These are phyloP conservation scores for Trachelus tabidus DNA, from an alignment of 2,888 invertebrate genomes.

Conservation along the genomic window DNA sequence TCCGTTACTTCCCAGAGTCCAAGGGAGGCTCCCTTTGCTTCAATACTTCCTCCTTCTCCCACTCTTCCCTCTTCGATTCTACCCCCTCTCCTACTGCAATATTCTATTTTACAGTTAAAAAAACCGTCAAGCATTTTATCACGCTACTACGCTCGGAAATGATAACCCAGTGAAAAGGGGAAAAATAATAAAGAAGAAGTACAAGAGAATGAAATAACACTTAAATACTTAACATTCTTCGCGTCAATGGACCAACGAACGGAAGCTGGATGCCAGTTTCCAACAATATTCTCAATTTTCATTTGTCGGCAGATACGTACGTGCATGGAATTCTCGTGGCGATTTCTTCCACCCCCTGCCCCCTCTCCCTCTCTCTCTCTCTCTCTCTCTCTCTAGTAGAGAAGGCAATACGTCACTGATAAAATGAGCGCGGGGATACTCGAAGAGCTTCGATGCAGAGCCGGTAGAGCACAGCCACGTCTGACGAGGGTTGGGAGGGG, in stretches of 20 bases:
- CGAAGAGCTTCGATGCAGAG: neutral
- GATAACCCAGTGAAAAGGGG: neutral
- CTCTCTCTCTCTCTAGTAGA: neutral
- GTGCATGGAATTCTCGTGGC: slow-evolving; percentile 39
- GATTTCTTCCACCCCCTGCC: neutral
- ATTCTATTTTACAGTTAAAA: slow-evolving; percentile 17
- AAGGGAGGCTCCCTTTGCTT: slow-evolving; percentile 33
- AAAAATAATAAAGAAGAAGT: neutral
- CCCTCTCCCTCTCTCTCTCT: too few relatives aligned
- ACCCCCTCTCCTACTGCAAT: slow-evolving; percentile 28
- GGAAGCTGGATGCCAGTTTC: neutral
- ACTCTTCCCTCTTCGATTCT: neutral
- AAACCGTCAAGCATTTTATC: too few relatives aligned
- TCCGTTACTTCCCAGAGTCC: slow-evolving; percentile 27
- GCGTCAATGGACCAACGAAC: neutral
- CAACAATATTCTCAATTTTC: slow-evolving; percentile 43
- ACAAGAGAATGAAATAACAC: neutral
- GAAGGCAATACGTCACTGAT: slow-evolving; percentile 3
- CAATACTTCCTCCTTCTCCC: slow-evolving; percentile 31
- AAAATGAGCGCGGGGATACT: slow-evolving; percentile 6
- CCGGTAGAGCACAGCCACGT: slow-evolving; percentile 4
- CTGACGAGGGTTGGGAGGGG: neutral
- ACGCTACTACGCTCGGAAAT: too few relatives aligned
- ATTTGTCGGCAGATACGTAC: slow-evolving; percentile 45
- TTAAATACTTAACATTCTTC: neutral